Evolutionary conservation across 2,797 vertebrate genomes (phyloP), one percentile per base, ranked within the genome.

Genomic region (Acipenser ruthenus): DNA sequence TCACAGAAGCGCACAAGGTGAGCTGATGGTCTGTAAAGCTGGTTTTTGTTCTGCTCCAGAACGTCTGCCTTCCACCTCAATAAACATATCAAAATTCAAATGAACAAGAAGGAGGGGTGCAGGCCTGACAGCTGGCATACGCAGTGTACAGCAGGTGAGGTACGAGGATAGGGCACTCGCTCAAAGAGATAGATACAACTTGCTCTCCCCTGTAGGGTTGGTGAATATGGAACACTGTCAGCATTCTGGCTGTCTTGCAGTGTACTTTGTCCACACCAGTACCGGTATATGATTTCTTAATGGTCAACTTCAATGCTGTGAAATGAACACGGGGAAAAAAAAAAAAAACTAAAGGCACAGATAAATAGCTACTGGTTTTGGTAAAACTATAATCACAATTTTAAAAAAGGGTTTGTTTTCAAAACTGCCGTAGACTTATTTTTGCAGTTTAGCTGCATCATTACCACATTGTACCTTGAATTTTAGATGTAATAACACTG

Each of bases 131-230:
- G 86, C 82, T 87, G 84, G 77, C 80, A 77, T 78, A 71, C 72
- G 81, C 74, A 53, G 72, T 73, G 75, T 75, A 78, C 81, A 81
- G 84, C 85, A 86, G 87, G 83, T 86, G 84, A 87, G 82, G 50
- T 78, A 74, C 73, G 75, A 23, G 53, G 48, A 78, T 76, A 76
- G 79, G 73, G 83, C 79, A 77, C 72, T 80, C 75, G 85, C 76
- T 78, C 65, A 72, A 70, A 11, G 58, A 62, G 75, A 4, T 37
- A 74, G 75, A 76, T 67, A 70, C 74, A 71, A 75, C 71, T 61
- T 49, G 15, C 64, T 68, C 69, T 68, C 78, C 76, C 71, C 76
- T 68, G 66, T 78, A 74, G 71, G 50, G 71, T 51, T 67, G 50
- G 62, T 13, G 63, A 76, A 62, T 71, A 10, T 49, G 53, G 52